Base-by-base conservation (phyloP, 2,113 vertebrate species). In the Colistium nudipinnis region DNA sequence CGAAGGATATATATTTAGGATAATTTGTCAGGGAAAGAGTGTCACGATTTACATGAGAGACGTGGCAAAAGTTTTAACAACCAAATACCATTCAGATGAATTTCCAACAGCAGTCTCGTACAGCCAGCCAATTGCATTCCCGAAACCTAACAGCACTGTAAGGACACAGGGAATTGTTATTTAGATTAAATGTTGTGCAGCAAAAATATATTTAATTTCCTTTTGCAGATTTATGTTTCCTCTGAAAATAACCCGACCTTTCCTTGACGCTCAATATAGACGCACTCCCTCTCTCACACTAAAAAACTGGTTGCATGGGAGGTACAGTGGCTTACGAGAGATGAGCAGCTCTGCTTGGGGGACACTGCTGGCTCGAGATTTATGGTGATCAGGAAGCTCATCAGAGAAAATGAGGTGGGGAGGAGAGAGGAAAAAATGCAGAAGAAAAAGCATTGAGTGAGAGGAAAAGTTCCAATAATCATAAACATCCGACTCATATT, bases 391-490 rank as follows among this genome's bases (percentile, higher is more conserved):
- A 66, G 83, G 70, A 76, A 87, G 83, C 80, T 80, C 75, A 83
- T 82, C 62, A 86, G 80, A 84, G 54, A 35, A 13, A 54, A 19
- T n/a, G 54, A 80, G 73, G 57, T 71, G 62, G 56, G 36, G 61
- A 56, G 17, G 41, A 31, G 45, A 57, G 74, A 41, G 27, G 31
- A 13, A 69, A 80, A 51, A 61, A 66, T 44, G 36, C 51, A 74
- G 62, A 74, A 80, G 71, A 81, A 81, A 89, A 88, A n/a, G n/a
- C 83, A 86, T 71, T 82, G 80, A 87, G 59, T 10, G 83, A 87
- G 82, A 83, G 75, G 74, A 90, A 87, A 88, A 87, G 78, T 84
- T 85, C 78, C 86, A 90, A 90, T 90, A 89, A 91, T 91, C 90
- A 90, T 89, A 92, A 91, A 92, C 85, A 93, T 86, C 86, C 82